Conservation (phyloP, 2,113 vertebrate genomes). For the Grallaria varia region DNA sequence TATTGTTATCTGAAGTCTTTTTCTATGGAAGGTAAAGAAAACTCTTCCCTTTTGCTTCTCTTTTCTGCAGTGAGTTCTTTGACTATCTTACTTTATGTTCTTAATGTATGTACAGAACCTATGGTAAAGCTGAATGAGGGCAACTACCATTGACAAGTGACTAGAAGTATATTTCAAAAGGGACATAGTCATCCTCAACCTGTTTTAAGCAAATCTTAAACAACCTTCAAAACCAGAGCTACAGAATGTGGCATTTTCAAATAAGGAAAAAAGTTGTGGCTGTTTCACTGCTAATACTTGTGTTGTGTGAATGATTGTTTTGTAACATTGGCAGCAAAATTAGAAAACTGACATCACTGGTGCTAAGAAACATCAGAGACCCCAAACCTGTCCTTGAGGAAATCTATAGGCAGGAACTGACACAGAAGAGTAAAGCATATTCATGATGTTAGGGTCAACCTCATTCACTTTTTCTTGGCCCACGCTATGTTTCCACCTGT, state of each 20-base stretch:
- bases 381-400: not conserved
- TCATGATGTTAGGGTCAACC: not conserved
- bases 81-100: not conserved
- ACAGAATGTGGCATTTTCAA: not conserved
- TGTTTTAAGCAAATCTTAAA: not conserved
- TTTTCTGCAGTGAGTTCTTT: not conserved
- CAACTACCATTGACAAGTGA: not conserved
- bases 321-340: not conserved
- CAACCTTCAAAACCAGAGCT: not conserved
- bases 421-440: not conserved
- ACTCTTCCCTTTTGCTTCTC: not conserved
- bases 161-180: not conserved
- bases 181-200: not conserved
- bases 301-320: not conserved
- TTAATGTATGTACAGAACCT: not conserved
- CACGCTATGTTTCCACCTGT: slow-evolving; percentile 13
- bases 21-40: not conserved
- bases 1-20: not conserved
- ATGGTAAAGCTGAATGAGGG: not conserved
- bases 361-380: not conserved
- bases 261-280: not conserved
- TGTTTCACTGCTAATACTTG: not conserved
- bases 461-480: not conserved
- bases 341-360: not conserved
- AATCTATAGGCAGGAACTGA: not conserved